phyloP scores from a whole-genome alignment of 2,888 invertebrate genomes.

The Campoplex capitator region DNA sequence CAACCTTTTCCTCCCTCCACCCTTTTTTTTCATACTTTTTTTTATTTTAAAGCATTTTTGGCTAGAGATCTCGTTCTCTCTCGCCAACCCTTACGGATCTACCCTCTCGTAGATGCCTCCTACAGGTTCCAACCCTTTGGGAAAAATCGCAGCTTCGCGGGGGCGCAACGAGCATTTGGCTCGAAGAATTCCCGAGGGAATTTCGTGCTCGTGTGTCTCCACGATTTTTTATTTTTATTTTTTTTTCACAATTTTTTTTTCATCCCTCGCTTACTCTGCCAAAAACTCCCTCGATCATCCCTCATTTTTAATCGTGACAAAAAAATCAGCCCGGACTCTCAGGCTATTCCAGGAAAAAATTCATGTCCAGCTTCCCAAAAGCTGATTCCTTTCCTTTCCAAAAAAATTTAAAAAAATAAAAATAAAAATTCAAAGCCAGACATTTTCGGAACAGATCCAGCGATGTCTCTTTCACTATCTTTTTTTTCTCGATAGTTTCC shows the following conservation, averaged over 20 bases:
- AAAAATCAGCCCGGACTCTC: neutral
- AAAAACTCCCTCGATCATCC: slow-evolving; percentile 9
- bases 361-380: neutral
- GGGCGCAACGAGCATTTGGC: slow-evolving; percentile 37
- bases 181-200: slow-evolving; percentile 58
- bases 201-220: slow-evolving; percentile 19
- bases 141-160: slow-evolving; percentile 46
- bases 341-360: neutral
- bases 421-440: too few relatives aligned
- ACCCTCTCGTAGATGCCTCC: slow-evolving; percentile 25
- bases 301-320: slow-evolving; percentile 3
- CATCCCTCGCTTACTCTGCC: neutral
- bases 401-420: neutral
- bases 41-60: slow-evolving; percentile 42
- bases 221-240: neutral
- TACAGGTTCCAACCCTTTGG: slow-evolving; percentile 46
- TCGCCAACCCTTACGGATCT: neutral
- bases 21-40: slow-evolving; percentile 31
- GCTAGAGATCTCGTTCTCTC: slow-evolving; percentile 16
- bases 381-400: too few relatives aligned
- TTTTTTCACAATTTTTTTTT: neutral
- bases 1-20: neutral
- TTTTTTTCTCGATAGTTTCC: too few relatives aligned
- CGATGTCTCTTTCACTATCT: neutral
- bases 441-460: too few relatives aligned